Evolutionary conservation across 2,797 vertebrate species (phyloP).

Genomic region (Enteromius fasciolatus): DNA sequence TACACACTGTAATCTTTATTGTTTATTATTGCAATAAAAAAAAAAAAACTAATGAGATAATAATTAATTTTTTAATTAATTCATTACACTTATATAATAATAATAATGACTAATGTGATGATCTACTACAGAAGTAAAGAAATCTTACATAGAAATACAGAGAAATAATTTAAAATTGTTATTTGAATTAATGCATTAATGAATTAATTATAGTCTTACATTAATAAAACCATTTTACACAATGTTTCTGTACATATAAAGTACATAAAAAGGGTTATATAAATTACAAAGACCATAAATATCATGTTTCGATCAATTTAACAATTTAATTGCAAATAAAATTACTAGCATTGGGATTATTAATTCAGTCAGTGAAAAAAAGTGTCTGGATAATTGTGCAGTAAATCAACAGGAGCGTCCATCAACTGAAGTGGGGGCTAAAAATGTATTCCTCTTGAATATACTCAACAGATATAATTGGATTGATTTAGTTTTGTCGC

Average conservation of each 20-base stretch:
- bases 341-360: not conserved
- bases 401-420: not conserved
- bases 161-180: not conserved
- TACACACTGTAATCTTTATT: too few relatives aligned
- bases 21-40: too few relatives aligned
- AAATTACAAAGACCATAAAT: not conserved
- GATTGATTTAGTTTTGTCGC: not conserved
- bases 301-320: not conserved
- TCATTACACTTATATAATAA: too few relatives aligned
- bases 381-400: not conserved
- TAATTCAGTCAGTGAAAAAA: not conserved
- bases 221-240: not conserved
- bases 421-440: not conserved
- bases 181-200: too few relatives aligned
- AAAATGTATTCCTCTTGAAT: not conserved
- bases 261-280: not conserved
- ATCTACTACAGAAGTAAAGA: too few relatives aligned
- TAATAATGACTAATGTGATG: too few relatives aligned
- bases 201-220: not conserved
- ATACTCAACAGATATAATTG: conserved; percentile 13
- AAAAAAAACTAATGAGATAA: too few relatives aligned
- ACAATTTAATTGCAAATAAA: not conserved
- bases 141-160: too few relatives aligned
- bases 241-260: not conserved
- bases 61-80: too few relatives aligned